Base-by-base conservation (phyloP, 2,113 vertebrate genomes). In the Oncorhynchus mykiss region DNA sequence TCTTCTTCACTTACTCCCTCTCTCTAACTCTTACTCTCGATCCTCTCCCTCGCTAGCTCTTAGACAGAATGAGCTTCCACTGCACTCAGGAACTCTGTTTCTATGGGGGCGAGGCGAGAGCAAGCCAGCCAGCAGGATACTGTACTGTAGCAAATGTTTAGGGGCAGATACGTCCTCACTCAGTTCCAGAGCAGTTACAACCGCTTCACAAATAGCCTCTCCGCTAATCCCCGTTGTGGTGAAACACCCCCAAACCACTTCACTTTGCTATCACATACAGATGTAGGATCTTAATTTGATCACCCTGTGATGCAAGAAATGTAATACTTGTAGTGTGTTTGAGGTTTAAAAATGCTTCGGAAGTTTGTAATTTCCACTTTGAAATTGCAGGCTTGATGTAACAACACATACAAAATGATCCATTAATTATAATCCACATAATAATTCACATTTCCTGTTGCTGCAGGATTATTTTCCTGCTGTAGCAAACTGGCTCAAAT, bases 91-190 rank as follows among this genome's bases (percentile, higher is more conserved):
- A 90, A 78, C 84, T 82, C 84, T 80, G 92, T 94, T 92, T 94
- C 92, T 92, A 93, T 94, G 93, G 92, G 85, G 92, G 88, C 69
- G 72, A 86, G 49, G 87, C 71, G 66, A 86, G 69, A 86, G 81
- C 80, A 67, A 83, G 90, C 90, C 82, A 91, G 89, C 91, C 88
- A 92, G 89, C 89, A 88, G 87, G 89, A 91, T 90, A 68, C 88
- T 84, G 81, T 86, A 77, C 86, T 75, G 88, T 80, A 87, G 88
- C 81, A 87, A 90, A 88, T 86, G 85, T 92, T 88, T 93, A 67
- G 91, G 88, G 91, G 91, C 86, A 90, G 85, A 82, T 88, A 84
- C 84, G 9, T 87, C 88, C 68, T 87, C 89, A 78, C 88, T 84
- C 89, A 77, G 83, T 80, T 80, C 78, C 85, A 59, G 83, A 70